Evolutionary conservation across 2,113 vertebrate genomes (phyloP).

Genomic region (Corvus cornix): DNA sequence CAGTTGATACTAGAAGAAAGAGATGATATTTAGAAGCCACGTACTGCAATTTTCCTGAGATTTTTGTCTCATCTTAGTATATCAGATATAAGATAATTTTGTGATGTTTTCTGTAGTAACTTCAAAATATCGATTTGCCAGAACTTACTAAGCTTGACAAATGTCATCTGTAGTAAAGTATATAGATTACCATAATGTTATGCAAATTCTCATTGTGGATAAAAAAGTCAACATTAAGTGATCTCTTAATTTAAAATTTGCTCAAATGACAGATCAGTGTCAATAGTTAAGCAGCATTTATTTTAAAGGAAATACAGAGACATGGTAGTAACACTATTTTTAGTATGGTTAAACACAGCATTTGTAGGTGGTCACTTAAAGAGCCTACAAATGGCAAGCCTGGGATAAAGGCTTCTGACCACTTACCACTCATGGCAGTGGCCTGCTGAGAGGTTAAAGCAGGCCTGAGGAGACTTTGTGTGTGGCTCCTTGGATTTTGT

Average conservation of each 20-base stretch:
- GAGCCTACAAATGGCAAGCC: no score
- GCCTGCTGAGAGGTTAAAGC: not conserved
- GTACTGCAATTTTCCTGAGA: not conserved
- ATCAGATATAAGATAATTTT: conserved; percentile 27
- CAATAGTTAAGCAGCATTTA: not conserved
- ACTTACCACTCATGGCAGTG: not conserved
- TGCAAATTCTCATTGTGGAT: not conserved
- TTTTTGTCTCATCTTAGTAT: not conserved
- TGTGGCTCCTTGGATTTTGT: not conserved
- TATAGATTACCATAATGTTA: not conserved
- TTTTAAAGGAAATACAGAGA: not conserved
- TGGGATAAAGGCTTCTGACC: not conserved
- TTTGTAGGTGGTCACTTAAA: not conserved
- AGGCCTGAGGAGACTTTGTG: not conserved
- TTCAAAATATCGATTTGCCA: conserved; percentile 54
- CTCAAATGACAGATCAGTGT: not conserved
- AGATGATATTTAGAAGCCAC: not conserved
- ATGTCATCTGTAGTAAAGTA: not conserved
- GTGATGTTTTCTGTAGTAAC: conserved; percentile 33
- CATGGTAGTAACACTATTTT: not conserved
- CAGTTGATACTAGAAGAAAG: not conserved
- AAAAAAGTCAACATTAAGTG: not conserved
- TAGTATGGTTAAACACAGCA: not conserved
- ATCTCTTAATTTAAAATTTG: not conserved
- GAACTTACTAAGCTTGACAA: conserved; percentile 44